These are phyloP conservation scores for Drosophila infuscata DNA, from an alignment of 2,888 invertebrate genomes.

Conservation along the genomic window DNA sequence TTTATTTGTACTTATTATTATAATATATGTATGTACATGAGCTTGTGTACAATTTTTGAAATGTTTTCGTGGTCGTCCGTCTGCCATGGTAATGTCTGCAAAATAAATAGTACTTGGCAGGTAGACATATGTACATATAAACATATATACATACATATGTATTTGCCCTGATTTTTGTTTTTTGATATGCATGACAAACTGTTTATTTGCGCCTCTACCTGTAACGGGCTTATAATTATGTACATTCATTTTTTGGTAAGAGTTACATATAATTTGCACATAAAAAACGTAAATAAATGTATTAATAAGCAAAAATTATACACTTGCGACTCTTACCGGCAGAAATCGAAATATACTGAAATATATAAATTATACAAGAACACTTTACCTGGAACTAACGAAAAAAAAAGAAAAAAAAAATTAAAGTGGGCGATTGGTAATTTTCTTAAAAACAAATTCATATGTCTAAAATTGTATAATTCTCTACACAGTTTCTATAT, in stretches of 20 bases:
- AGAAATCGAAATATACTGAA: too few species aligned
- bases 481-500: neutral
- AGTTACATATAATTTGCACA: neutral
- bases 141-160: neutral
- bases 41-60: conserved; percentile 44
- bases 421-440: too few species aligned
- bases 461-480: too few species aligned
- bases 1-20: conserved; percentile 37
- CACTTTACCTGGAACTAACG: too few species aligned
- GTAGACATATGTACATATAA: conserved; percentile 29
- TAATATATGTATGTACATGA: conserved; percentile 33
- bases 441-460: too few species aligned
- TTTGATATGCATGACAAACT: conserved; percentile 71
- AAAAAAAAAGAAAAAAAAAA: too few species aligned
- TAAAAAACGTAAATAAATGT: too few species aligned
- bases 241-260: neutral
- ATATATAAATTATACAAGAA: too few species aligned
- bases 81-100: conserved; percentile 33
- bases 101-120: conserved; percentile 35
- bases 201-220: conserved; percentile 31
- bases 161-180: conserved; percentile 49
- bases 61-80: conserved; percentile 39
- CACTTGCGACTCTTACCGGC: neutral
- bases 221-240: conserved; percentile 16
- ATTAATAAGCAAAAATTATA: neutral